A percentile compares a stretch with the other conserved stretches of the same genome.
Evolutionary conservation across 2,888 invertebrate species (phyloP).

Genomic region (Thymelicus acteon): DNA sequence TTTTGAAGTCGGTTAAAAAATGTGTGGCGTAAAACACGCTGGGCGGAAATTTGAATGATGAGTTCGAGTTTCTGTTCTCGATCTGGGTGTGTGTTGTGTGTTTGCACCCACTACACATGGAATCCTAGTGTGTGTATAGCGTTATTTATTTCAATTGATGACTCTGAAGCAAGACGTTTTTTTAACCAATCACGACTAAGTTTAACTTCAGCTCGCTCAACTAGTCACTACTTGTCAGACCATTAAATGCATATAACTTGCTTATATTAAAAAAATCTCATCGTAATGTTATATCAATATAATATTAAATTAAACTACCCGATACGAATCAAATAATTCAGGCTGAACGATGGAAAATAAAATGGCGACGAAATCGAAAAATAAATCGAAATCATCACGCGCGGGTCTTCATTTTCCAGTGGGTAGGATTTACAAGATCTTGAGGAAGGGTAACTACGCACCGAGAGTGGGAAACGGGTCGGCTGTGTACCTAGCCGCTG

Average conservation of each 20-base stretch:
- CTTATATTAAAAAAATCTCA: too few relatives aligned
- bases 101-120: too few relatives aligned
- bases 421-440: conserved; percentile 74
- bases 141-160: too few relatives aligned
- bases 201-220: not conserved
- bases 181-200: too few relatives aligned
- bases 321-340: not conserved
- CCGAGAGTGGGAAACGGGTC: conserved; percentile 82
- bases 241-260: not conserved
- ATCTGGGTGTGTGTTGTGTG: too few relatives aligned
- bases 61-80: too few relatives aligned
- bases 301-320: not conserved
- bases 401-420: conserved; percentile 86
- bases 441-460: conserved; percentile 85
- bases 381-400: conserved; percentile 71
- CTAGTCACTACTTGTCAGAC: conserved; percentile 4
- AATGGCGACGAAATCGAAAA: conserved; percentile 50
- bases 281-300: too few relatives aligned
- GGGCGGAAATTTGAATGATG: too few relatives aligned
- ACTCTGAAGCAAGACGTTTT: too few relatives aligned
- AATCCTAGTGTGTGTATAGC: too few relatives aligned
- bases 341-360: conserved; percentile 15
- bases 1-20: too few relatives aligned
- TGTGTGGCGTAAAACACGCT: too few relatives aligned
- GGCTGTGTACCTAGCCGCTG: conserved; percentile 81